Percentiles rank a stretch among this genome's conserved stretches.
phyloP scores from a whole-genome alignment of 2,888 invertebrate genomes.

The Protula sp. region DNA sequence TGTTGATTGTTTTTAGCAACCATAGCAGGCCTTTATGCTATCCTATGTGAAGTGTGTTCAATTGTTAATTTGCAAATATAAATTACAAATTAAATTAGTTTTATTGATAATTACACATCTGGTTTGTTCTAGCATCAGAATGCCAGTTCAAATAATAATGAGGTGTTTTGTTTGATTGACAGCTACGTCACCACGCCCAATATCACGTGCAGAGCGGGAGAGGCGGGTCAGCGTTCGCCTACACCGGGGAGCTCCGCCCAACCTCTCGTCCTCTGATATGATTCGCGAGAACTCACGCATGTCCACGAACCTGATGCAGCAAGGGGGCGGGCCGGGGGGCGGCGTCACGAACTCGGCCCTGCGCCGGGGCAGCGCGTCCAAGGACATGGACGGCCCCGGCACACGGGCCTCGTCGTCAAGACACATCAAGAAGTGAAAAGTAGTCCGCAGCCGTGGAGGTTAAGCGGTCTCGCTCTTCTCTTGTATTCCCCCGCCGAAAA shows the following conservation, averaged over 20 bases:
- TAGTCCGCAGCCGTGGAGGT: too few species aligned
- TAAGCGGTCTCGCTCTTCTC: too few species aligned
- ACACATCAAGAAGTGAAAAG: neutral
- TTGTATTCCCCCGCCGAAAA: too few species aligned
- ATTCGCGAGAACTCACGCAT: neutral
- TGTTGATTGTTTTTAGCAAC: too few species aligned
- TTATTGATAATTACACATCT: too few species aligned
- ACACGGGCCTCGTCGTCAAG: neutral
- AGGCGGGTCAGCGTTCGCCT: constrained; percentile 43
- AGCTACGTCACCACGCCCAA: constrained; percentile 46
- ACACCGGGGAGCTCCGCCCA: constrained; percentile 46
- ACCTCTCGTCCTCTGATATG: constrained; percentile 28
- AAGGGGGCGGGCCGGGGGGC: neutral
- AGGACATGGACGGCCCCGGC: neutral
- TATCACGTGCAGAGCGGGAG: constrained; percentile 45
- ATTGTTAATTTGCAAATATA: too few species aligned
- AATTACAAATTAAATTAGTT: too few species aligned
- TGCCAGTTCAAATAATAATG: too few species aligned
- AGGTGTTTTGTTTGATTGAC: too few species aligned
- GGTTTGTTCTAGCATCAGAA: too few species aligned
- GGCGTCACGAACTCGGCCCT: neutral
- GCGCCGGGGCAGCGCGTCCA: neutral
- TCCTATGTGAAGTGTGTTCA: too few species aligned
- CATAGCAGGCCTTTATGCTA: too few species aligned
- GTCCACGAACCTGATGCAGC: neutral